Evolutionary conservation across 2,113 vertebrate species (phyloP).

Genomic region (Lucifuga dentata): DNA sequence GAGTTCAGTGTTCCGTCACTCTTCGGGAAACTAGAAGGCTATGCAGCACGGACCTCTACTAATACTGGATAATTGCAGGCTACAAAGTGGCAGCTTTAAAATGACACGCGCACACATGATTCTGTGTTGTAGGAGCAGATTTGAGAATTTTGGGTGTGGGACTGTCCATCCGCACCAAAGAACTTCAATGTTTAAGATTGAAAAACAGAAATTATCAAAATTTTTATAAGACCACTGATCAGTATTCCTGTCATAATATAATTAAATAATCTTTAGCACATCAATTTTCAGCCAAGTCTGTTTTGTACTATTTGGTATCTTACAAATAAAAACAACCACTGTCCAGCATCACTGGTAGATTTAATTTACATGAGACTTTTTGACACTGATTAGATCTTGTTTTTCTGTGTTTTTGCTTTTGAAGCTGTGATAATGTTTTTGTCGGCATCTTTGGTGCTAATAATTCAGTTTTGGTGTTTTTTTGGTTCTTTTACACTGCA

Average conservation of each 20-base stretch:
- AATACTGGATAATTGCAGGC: not conserved
- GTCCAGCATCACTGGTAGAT: not conserved
- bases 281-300: constrained; percentile 5
- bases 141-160: no score
- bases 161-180: no score
- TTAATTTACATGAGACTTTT: constrained; percentile 2
- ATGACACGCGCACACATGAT: not conserved
- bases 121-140: no score
- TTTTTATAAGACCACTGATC: no score
- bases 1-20: constrained; percentile 4
- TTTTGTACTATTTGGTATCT: no score
- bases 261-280: not conserved
- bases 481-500: constrained; percentile 26
- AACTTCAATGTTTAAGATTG: no score
- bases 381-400: not conserved
- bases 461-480: no score
- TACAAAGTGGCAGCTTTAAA: not conserved
- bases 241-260: constrained; percentile 1
- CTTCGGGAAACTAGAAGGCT: not conserved
- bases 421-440: constrained; percentile 19
- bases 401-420: not conserved
- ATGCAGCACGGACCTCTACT: constrained; percentile 1
- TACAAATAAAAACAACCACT: no score
- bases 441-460: not conserved
- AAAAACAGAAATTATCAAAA: no score